A percentile compares a stretch with the other conserved stretches of the same genome.
Evolutionary conservation across 2,797 vertebrate genomes (phyloP).

Genomic region (Microcaecilia unicolor): DNA sequence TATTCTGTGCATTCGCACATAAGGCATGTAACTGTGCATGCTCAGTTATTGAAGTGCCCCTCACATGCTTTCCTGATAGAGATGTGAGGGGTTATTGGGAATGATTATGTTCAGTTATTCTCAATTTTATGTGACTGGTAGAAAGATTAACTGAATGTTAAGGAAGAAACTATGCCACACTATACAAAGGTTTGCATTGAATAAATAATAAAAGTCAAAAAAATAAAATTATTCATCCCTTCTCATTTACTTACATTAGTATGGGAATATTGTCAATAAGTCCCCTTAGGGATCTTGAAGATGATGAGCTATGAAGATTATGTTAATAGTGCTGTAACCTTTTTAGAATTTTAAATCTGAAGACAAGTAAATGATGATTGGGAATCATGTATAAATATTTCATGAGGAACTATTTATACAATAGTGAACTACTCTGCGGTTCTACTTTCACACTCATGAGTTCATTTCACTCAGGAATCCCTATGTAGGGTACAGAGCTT

Average conservation of each 20-base stretch:
- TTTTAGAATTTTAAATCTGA: not conserved
- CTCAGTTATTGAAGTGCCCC: too few relatives aligned
- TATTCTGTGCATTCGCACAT: too few relatives aligned
- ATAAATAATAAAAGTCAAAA: not conserved
- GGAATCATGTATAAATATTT: conserved; percentile 1
- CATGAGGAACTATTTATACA: not conserved
- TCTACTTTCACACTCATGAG: not conserved
- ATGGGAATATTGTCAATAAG: not conserved
- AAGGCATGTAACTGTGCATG: too few relatives aligned
- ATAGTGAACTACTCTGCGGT: not conserved
- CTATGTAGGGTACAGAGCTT: too few relatives aligned
- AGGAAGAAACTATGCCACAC: too few relatives aligned
- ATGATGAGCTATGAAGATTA: not conserved
- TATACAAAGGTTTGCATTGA: too few relatives aligned
- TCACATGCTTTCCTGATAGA: too few relatives aligned
- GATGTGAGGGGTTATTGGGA: too few relatives aligned
- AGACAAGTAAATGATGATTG: not conserved
- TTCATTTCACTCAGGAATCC: not conserved
- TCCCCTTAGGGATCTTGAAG: not conserved
- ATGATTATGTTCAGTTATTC: too few relatives aligned
- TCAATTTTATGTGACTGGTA: too few relatives aligned
- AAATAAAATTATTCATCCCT: not conserved
- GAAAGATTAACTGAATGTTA: too few relatives aligned
- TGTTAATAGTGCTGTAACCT: not conserved
- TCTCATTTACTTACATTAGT: not conserved